phyloP scores from a whole-genome alignment of 2,888 invertebrate species.

The Muscina levida region DNA sequence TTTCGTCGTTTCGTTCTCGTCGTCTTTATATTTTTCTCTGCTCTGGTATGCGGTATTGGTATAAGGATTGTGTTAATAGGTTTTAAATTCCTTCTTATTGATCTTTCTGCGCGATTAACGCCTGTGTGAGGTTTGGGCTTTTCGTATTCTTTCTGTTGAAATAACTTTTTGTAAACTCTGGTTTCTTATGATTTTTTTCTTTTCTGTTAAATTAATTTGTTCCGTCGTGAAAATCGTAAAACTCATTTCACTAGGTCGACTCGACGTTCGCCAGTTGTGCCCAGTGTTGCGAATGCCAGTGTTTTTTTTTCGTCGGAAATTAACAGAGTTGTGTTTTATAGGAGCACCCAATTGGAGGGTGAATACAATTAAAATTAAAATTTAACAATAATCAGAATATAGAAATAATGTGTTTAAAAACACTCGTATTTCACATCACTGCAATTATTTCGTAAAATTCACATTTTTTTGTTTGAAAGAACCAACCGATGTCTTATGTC shows the following conservation, averaged over 20 bases:
- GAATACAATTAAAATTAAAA: too few species aligned
- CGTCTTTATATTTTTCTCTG: constrained; percentile 43
- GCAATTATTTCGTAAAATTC: too few species aligned
- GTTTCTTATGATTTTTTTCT: constrained; percentile 18
- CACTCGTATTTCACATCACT: too few species aligned
- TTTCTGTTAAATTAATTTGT: constrained; percentile 58
- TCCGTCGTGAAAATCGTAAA: constrained; percentile 62
- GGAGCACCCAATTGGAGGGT: too few species aligned
- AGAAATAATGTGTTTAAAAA: too few species aligned
- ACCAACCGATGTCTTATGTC: too few species aligned
- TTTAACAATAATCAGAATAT: too few species aligned
- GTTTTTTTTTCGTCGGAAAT: not conserved
- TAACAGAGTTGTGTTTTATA: too few species aligned
- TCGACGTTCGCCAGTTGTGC: constrained; percentile 56
- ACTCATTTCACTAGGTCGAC: constrained; percentile 57
- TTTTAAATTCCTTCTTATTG: constrained; percentile 17
- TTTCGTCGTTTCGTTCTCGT: constrained; percentile 53
- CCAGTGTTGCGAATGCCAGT: constrained; percentile 42
- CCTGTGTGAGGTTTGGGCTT: not conserved
- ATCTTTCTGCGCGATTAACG: constrained; percentile 16
- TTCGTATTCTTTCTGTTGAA: constrained; percentile 28
- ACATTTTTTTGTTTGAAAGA: too few species aligned
- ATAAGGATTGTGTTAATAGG: constrained; percentile 24
- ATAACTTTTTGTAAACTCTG: constrained; percentile 45
- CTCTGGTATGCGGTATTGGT: constrained; percentile 49